These are phyloP conservation scores for Cenopis cana DNA, from an alignment of 2,888 invertebrate species.

Conservation along the genomic window DNA sequence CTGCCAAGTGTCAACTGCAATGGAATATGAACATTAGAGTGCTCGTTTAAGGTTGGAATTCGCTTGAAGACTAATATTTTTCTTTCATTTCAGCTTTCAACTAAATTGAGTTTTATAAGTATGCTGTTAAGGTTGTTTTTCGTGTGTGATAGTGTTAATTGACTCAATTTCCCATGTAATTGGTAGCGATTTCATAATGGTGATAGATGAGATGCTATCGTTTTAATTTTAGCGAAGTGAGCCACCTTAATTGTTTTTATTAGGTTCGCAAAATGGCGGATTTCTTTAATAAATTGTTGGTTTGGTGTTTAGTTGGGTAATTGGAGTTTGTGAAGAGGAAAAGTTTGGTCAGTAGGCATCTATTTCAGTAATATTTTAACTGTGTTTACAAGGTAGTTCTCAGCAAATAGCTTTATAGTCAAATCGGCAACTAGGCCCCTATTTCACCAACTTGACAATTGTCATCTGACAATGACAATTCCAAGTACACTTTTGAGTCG, in stretches of 20 bases:
- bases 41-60: background rate
- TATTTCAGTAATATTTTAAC: background rate
- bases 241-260: conserved; percentile 63
- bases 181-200: conserved; percentile 71
- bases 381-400: background rate
- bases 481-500: too few species aligned
- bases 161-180: conserved; percentile 58
- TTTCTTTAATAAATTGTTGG: conserved; percentile 20
- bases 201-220: conserved; percentile 63
- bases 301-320: conserved; percentile 14
- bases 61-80: background rate
- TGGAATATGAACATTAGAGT: conserved; percentile 13
- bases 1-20: conserved; percentile 43
- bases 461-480: too few species aligned
- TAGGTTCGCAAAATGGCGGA: conserved; percentile 50
- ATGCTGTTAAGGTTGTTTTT: conserved; percentile 6
- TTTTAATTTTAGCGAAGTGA: conserved; percentile 53
- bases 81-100: background rate
- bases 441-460: too few species aligned
- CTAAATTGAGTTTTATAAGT: background rate
- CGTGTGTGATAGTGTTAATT: conserved; percentile 17
- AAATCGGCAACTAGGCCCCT: too few species aligned
- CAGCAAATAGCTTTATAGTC: too few species aligned
- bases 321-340: background rate
- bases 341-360: background rate